These are phyloP conservation scores for Archaeoteleia sp. DNA, from an alignment of 2,888 invertebrate genomes.

Conservation along the genomic window DNA sequence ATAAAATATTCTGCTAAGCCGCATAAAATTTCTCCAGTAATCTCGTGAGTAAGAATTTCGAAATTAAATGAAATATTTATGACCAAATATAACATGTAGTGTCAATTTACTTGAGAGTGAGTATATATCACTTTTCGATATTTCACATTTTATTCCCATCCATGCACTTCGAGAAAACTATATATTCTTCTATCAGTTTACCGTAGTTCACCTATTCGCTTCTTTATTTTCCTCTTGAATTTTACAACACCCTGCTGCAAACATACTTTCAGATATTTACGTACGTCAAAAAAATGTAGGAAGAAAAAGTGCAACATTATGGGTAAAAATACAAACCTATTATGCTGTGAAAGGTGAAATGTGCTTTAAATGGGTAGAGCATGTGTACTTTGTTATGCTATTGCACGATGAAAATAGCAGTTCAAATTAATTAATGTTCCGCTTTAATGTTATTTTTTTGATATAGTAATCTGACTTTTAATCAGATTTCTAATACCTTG, in stretches of 20 bases:
- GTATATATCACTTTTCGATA: constrained; percentile 45
- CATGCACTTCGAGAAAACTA: constrained; percentile 42
- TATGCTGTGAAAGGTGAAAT: constrained; percentile 1
- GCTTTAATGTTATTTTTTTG: too few relatives aligned
- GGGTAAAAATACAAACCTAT: constrained; percentile 4
- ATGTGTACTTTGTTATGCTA: constrained; percentile 2
- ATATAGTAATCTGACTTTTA: too few relatives aligned
- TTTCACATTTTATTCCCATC: constrained; percentile 43
- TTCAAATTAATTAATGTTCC: too few relatives aligned
- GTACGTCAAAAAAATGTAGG: constrained; percentile 17
- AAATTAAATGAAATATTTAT: constrained; percentile 18
- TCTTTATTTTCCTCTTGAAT: constrained; percentile 44
- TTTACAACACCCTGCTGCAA: constrained; percentile 33
- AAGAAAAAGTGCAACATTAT: neutral
- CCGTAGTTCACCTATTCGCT: constrained; percentile 40
- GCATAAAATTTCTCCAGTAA: too few relatives aligned
- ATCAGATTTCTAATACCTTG: too few relatives aligned
- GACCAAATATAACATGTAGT: constrained; percentile 22
- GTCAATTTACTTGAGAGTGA: constrained; percentile 28
- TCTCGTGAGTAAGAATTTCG: too few relatives aligned
- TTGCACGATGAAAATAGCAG: too few relatives aligned
- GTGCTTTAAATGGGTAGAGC: constrained; percentile 10
- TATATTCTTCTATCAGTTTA: constrained; percentile 49
- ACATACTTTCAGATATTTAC: constrained; percentile 24
- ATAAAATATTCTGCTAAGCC: too few relatives aligned